Percentiles rank a stretch among this genome's conserved stretches.
These are phyloP conservation scores for Momotus momota DNA, from an alignment of 2,797 vertebrate species.

Conservation along the genomic window DNA sequence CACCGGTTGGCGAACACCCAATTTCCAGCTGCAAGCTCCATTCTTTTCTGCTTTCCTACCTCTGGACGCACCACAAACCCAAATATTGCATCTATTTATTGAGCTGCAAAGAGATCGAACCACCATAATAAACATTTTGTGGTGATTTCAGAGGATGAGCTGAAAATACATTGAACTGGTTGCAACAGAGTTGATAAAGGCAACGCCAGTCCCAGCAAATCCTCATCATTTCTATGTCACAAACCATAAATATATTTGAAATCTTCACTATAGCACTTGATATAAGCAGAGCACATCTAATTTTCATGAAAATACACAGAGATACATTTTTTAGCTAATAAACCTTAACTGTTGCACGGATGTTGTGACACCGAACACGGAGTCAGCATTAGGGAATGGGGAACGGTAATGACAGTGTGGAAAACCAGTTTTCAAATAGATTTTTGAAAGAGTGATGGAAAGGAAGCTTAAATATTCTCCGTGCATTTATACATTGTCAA, in stretches of 20 bases:
- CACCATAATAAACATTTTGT: not conserved
- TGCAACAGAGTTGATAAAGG: not conserved
- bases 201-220: not conserved
- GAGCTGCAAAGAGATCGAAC: not conserved
- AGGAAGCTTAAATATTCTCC: slow-evolving; percentile 52
- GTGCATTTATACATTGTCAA: slow-evolving; percentile 42
- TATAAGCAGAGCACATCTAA: not conserved
- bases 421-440: slow-evolving; percentile 46
- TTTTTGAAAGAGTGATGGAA: slow-evolving; percentile 28
- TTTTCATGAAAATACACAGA: not conserved
- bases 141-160: not conserved
- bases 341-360: not conserved
- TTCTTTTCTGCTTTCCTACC: not conserved
- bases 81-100: not conserved
- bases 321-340: not conserved
- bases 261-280: not conserved
- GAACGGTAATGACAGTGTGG: not conserved
- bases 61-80: not conserved
- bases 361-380: slow-evolving; percentile 19
- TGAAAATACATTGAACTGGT: not conserved
- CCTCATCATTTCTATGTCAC: not conserved
- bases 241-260: not conserved
- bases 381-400: not conserved
- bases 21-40: not conserved
- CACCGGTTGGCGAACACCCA: not conserved